phyloP scores from a whole-genome alignment of 2,113 vertebrate species.

The Corvus hawaiiensis region DNA sequence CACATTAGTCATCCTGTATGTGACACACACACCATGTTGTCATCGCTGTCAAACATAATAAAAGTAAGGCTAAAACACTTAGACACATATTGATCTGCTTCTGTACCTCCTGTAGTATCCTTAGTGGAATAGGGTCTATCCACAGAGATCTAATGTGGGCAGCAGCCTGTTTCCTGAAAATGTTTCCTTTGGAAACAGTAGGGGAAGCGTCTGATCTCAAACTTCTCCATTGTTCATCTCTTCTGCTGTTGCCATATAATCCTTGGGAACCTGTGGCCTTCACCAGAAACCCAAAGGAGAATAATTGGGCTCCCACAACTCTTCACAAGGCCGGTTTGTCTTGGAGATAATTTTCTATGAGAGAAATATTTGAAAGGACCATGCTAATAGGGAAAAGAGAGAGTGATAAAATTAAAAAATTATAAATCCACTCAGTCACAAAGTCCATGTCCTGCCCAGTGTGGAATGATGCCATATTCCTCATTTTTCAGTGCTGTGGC shows the following conservation, averaged over 20 bases:
- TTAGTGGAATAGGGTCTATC: background rate
- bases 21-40: slow-evolving; percentile 31
- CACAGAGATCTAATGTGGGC: background rate
- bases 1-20: slow-evolving; percentile 47
- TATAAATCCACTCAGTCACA: background rate
- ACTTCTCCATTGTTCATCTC: slow-evolving; percentile 21
- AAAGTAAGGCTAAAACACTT: slow-evolving; percentile 63
- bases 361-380: background rate
- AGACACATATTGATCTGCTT: slow-evolving; percentile 53
- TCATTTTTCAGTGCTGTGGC: background rate
- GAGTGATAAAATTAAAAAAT: background rate
- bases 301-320: background rate
- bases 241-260: background rate
- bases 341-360: background rate
- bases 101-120: slow-evolving; percentile 1
- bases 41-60: slow-evolving; percentile 54
- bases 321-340: background rate
- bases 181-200: slow-evolving; percentile 60
- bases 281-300: background rate
- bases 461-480: background rate
- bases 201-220: slow-evolving; percentile 52
- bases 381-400: background rate
- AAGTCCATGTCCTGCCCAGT: background rate
- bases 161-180: slow-evolving; percentile 42
- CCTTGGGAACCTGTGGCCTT: background rate